Evolutionary conservation across 2,113 vertebrate genomes (phyloP).

Genomic region (Speoplatyrhinus poulsoni): DNA sequence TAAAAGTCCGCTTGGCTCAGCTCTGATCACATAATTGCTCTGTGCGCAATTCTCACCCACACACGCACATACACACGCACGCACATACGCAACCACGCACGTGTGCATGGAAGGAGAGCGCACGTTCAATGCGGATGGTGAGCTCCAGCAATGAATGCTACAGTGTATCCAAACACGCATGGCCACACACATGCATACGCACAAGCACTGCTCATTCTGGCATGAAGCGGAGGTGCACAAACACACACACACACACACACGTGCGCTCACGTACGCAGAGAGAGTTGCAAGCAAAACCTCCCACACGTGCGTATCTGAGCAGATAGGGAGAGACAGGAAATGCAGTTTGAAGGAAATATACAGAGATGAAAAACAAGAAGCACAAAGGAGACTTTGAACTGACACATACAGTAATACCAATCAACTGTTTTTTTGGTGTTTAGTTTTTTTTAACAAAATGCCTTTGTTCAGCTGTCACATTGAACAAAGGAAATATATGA

Average conservation of each 20-base stretch:
- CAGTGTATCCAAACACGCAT: not conserved
- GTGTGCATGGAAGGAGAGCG: conserved; percentile 20
- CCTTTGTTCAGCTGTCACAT: no score
- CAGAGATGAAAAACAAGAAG: not conserved
- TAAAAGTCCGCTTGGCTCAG: conserved; percentile 68
- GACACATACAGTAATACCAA: no score
- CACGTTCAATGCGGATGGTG: not conserved
- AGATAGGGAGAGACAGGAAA: not conserved
- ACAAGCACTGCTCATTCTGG: conserved; percentile 8
- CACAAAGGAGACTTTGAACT: no score
- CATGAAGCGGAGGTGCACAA: conserved; percentile 17
- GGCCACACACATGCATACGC: conserved; percentile 22
- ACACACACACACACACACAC: not conserved
- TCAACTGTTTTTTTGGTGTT: no score
- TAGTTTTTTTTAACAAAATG: no score
- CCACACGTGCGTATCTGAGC: no score
- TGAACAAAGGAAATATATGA: no score
- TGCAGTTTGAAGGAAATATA: not conserved
- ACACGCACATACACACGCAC: conserved; percentile 34
- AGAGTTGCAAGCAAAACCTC: not conserved
- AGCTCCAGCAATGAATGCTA: not conserved
- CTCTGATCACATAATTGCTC: conserved; percentile 71
- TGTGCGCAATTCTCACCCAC: conserved; percentile 44
- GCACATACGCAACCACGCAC: conserved; percentile 10
- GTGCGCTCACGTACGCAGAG: conserved; percentile 1